Base-by-base conservation (phyloP, 1,140 invertebrate species). In the Drosophila seguyi region DNA sequence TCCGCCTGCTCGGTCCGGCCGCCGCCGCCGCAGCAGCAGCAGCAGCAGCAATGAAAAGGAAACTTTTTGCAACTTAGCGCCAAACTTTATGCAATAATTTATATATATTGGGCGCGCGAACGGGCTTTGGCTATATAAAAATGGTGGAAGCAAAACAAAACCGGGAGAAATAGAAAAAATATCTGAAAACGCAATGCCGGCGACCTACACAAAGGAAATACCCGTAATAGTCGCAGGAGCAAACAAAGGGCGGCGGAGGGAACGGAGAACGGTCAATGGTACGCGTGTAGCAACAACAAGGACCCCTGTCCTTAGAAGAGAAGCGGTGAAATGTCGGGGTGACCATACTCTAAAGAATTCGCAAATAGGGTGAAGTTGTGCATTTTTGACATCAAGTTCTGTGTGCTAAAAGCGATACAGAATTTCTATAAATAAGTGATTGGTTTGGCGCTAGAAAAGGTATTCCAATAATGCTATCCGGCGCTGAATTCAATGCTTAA, bases 61-160 rank as follows among this genome's bases (percentile, higher is more conserved):
- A 90, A 90, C 85, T 90, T 90, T 90, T 91, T 91, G 90, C 90
- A 91, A 91, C 90, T 91, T 91, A 90, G 90, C 88, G 88, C 84
- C 81, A 90, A 91, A 91, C 81, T 91, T 91, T 91, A 90, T 91
- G 90, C 90, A 91, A 91, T 91, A 91, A 91, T 91, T 91, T 91
- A 91, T 91, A 91, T 83, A 91, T 87, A 87, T 87, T 87, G 84
- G 79, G 45, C 61, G 66, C 75, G 60, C 60, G 59, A 50, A 48
- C 80, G 27, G 61, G 39, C 60, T 61, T 52, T 25, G 75, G 61
- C 65, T 14, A 61, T 65, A 84, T 76, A 84, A 67, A 83, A 75
- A 79, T 66, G 48, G 34, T 41, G 53, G 25, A 79, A 75, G 44
- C 53, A 66, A 75, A 81, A 45, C 41, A 61, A 79, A 79, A 57